Base-by-base conservation (phyloP, 2,888 invertebrate species). In the Rhorus exstirpatorius region DNA sequence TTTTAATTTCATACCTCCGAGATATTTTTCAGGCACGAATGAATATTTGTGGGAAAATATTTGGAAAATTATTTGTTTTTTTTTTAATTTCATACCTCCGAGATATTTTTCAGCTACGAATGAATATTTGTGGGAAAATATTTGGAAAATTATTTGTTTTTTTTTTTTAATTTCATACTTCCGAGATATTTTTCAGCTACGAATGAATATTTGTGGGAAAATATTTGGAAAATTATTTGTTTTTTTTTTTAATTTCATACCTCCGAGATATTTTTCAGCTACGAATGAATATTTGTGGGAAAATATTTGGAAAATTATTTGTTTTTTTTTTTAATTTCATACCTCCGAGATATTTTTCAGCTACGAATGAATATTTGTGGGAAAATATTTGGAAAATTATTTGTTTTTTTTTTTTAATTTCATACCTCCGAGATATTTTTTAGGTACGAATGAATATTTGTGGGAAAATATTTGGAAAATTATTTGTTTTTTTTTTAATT, bases 111-210 rank as follows among this genome's bases (percentile, higher is more conserved):
- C 60, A 41, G 53, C 81, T 31, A 38, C 38, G 1, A 8, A 10
- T 4, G 10, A 38, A 38, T 1, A 38, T 38, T 10, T 38, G 6
- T 3, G 8, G 31, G 6, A 2, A 31, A 31, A 19, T 3, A 12
- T 8, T 35, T 46, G 7, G 17, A 3, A 19, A 24, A 24, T 3
- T 10, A 17, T 12, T 17, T 21, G 35, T 51, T 74, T 12, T 14
- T 10, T 1, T 17, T 24, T 67, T 26, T 38, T 24, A 92, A n/a
- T 44, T 41, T 38, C 26, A 17, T 8, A 26, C 0, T 1, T 46
- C 24, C 31, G 12, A 24, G 6, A 49, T 49, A 3, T 49, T 86
- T 86, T 86, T 84, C 60, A 41, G 53, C 81, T 31, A 38, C 38
- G 1, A 8, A 10, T 4, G 10, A 38, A 38, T 1, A 38, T 38